Evolutionary conservation across 2,888 invertebrate species (phyloP).

Genomic region (Nephrotoma flavescens): DNA sequence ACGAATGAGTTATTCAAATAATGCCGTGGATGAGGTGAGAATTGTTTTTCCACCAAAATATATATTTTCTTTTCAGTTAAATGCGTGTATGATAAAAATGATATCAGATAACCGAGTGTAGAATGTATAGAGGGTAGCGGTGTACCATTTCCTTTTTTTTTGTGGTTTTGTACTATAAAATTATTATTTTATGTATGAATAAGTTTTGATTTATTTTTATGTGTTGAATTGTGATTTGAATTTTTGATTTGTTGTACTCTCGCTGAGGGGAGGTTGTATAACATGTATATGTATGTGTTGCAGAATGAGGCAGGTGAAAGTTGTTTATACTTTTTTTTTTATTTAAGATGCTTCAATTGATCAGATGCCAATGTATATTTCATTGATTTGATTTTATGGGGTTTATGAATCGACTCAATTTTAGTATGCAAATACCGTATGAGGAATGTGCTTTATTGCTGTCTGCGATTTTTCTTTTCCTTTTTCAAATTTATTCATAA

Average conservation of each 20-base stretch:
- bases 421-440: not conserved
- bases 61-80: not conserved
- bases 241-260: not conserved
- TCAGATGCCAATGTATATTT: not conserved
- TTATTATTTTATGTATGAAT: not conserved
- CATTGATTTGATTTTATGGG: not conserved
- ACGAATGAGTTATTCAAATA: conserved; percentile 55
- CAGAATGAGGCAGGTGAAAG: not conserved
- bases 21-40: conserved; percentile 48
- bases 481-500: not conserved
- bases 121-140: not conserved
- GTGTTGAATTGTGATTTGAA: not conserved
- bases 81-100: not conserved
- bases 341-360: not conserved
- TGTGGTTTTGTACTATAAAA: not conserved
- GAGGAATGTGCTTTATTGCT: not conserved
- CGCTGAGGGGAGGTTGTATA: not conserved
- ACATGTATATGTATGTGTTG: too few relatives aligned
- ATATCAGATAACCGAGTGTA: not conserved
- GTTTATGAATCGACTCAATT: not conserved
- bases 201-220: not conserved
- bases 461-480: not conserved
- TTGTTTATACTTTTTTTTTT: not conserved
- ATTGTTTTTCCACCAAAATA: not conserved
- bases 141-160: not conserved